Evolutionary conservation across 2,797 vertebrate species (phyloP), one percentile per base, ranked within the genome.

Genomic region (Gymnodraco acuticeps): DNA sequence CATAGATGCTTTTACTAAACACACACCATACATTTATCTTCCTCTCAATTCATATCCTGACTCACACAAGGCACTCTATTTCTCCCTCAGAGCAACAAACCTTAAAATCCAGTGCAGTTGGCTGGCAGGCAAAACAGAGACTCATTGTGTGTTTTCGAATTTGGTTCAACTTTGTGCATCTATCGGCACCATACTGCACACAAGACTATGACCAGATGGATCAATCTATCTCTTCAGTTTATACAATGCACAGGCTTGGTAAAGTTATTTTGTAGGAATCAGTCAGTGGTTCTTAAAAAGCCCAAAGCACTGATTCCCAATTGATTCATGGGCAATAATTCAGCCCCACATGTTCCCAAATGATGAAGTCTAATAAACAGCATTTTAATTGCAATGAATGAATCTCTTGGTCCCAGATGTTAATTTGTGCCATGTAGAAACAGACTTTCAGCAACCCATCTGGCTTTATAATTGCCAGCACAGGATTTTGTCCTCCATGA

Each of bases 1-100:
- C 64, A 81, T 63, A 52, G 51, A 73, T 80, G 78, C 53, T 75
- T 83, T 79, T 66, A 76, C 69, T 81, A 46, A 60, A 75, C 63
- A 84, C 62, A 87, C 61, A 87, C 47, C 41, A 38, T 51, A 73
- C 62, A 59, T 62, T 66, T 38, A 60, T 80, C 51, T 68, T 68
- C 33, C 58, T 62, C 54, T 70, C 62, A 48, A 54, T 64, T 59
- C 73, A 58, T 64, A 79, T 45, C 42, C 59, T 70, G 41, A 70
- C 92, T 94, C 88, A 95, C 94, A 94, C 14, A 87, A 47, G 23
- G 60, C 23, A 67, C 93, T 94, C 15, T 41, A 64, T 69, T 69
- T 62, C 42, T 69, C 73, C 93, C 88, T 93, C 92, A 95, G 20
- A 94, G 87, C 1, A 69, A 70, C 68, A 78, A 61, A 75, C 68